Percentiles rank a stretch among this genome's conserved stretches.
phyloP scores from a whole-genome alignment of 2,888 invertebrate genomes.

The Panopea generosa region DNA sequence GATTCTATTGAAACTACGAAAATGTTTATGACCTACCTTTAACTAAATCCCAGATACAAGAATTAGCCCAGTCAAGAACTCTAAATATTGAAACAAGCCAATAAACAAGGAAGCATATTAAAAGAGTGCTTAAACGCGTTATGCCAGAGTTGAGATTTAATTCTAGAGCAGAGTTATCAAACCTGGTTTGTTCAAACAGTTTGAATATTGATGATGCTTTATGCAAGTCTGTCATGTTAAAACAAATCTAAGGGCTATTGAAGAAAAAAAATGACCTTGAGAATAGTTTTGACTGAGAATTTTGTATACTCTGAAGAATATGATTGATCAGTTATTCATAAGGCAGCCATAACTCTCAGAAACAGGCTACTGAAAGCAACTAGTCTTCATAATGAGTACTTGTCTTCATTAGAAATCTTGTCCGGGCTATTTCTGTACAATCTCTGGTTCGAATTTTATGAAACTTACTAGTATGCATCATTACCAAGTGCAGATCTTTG shows the following conservation, averaged over 20 bases:
- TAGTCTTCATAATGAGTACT: conserved; percentile 5
- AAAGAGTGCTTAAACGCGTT: too few relatives aligned
- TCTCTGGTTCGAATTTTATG: too few relatives aligned
- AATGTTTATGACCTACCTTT: background rate
- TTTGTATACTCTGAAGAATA: background rate
- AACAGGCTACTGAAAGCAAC: background rate
- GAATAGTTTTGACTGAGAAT: background rate
- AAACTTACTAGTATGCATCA: too few relatives aligned
- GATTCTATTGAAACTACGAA: background rate
- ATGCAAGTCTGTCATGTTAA: background rate
- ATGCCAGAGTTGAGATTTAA: conserved; percentile 4
- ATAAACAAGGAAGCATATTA: too few relatives aligned
- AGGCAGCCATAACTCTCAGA: background rate
- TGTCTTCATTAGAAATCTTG: conserved; percentile 5
- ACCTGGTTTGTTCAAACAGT: conserved; percentile 2
- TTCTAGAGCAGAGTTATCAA: background rate
- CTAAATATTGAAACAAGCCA: background rate
- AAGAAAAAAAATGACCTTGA: background rate
- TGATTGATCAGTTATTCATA: background rate
- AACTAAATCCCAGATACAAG: conserved; percentile 3
- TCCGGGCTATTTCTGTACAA: background rate
- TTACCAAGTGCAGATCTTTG: background rate
- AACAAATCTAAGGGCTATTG: background rate
- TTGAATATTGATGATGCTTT: conserved; percentile 1
- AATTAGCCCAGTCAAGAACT: background rate